Conservation (phyloP, 2,797 vertebrate species). For the Centroberyx gerrardi region DNA sequence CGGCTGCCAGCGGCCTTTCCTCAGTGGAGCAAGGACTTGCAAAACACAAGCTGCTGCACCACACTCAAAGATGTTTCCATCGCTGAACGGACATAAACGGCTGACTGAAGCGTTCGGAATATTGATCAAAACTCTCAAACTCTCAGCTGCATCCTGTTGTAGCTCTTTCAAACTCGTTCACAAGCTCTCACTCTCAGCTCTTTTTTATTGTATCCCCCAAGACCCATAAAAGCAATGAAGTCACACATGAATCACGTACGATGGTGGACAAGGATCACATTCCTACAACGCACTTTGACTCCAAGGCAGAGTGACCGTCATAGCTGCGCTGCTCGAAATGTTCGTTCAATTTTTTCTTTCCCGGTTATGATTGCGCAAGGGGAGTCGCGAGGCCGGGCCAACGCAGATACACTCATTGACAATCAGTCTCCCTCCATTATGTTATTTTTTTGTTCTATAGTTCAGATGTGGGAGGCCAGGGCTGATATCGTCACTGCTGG, state of each 20-base stretch:
- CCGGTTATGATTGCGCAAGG: no score
- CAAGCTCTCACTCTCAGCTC: conserved; percentile 63
- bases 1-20: conserved; percentile 61
- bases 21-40: conserved; percentile 53
- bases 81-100: conserved; percentile 48
- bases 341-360: conserved; percentile 14
- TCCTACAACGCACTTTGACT: conserved; percentile 56
- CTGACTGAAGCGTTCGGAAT: conserved; percentile 40
- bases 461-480: no score
- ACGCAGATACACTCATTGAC: background rate
- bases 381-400: background rate
- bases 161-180: conserved; percentile 67
- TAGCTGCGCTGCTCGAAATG: conserved; percentile 6
- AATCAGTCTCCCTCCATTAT: no score
- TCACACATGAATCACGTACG: conserved; percentile 71
- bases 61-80: conserved; percentile 43
- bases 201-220: conserved; percentile 73
- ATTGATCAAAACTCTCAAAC: conserved; percentile 49
- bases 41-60: conserved; percentile 55
- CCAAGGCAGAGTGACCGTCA: background rate
- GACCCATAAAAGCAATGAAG: conserved; percentile 65
- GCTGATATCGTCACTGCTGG: no score
- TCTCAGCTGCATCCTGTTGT: conserved; percentile 88
- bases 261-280: conserved; percentile 48
- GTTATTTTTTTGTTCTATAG: no score